Conservation (phyloP, 2,113 vertebrate species). For the Tichodroma muraria region DNA sequence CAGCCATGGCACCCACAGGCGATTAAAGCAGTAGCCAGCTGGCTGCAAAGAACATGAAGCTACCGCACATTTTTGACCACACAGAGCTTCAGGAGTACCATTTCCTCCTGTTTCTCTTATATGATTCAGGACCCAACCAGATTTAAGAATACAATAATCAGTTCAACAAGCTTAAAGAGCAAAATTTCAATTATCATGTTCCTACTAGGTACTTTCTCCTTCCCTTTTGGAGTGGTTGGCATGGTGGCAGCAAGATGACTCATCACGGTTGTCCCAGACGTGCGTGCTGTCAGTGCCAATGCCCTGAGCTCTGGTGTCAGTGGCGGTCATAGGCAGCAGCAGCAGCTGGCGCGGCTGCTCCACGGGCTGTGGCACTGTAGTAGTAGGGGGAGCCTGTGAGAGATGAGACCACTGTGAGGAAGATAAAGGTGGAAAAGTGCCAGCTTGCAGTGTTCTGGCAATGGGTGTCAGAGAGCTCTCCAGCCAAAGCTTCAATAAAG, state of each 20-base stretch:
- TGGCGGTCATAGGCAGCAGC: slow-evolving; percentile 91
- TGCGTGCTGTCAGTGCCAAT: not conserved
- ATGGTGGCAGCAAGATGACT: not conserved
- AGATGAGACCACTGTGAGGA: not conserved
- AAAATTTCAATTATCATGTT: not conserved
- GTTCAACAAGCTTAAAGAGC: slow-evolving; percentile 11
- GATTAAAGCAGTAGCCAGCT: not conserved
- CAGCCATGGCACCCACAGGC: slow-evolving; percentile 33
- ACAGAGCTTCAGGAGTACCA: not conserved
- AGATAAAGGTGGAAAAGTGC: not conserved
- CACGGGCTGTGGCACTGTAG: slow-evolving; percentile 89
- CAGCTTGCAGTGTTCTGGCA: not conserved
- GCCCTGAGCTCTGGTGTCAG: slow-evolving; percentile 70
- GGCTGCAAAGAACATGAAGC: not conserved
- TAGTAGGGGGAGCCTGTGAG: slow-evolving; percentile 92
- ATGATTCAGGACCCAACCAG: not conserved
- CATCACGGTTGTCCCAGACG: not conserved
- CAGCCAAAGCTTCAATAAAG: not conserved
- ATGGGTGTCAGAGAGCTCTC: not conserved
- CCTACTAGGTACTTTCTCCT: not conserved
- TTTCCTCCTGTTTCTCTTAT: not conserved
- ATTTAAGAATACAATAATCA: not conserved
- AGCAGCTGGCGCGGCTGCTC: slow-evolving; percentile 81
- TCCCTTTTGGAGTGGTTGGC: not conserved
- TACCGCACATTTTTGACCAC: not conserved